Conservation (phyloP, 2,113 vertebrate genomes). For the Urocolius indicus region DNA sequence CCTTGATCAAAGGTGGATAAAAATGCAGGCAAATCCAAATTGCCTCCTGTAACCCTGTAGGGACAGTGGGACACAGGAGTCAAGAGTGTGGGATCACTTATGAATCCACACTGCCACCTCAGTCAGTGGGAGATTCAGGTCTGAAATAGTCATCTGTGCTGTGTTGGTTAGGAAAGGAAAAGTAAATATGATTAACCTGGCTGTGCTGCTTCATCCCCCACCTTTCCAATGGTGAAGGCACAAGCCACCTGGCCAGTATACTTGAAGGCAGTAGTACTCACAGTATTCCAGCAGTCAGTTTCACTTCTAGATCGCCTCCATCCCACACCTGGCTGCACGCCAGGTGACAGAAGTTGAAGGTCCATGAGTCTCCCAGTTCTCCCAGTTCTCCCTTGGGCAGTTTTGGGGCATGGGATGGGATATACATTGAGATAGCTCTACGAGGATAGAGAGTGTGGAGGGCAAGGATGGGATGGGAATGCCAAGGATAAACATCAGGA, state of each 20-base stretch:
- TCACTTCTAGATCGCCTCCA: neutral
- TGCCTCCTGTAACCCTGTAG: neutral
- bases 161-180: neutral
- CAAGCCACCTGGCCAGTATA: neutral
- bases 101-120: neutral
- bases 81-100: neutral
- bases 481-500: fast-evolving
- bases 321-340: neutral
- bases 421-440: neutral
- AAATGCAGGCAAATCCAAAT: neutral
- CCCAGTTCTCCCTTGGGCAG: no score
- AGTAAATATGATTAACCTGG: neutral
- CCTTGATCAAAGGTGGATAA: neutral
- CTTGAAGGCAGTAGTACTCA: fast-evolving
- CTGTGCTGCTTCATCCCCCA: fast-evolving
- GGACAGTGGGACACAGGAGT: neutral
- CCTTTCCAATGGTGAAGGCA: neutral
- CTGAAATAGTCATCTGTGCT: neutral
- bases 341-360: neutral
- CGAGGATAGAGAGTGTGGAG: fast-evolving
- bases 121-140: fast-evolving
- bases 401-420: neutral
- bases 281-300: neutral
- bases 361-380: fast-evolving
- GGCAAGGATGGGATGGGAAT: neutral